Conservation (phyloP, 2,888 invertebrate genomes). For the Zeuzera pyrina region DNA sequence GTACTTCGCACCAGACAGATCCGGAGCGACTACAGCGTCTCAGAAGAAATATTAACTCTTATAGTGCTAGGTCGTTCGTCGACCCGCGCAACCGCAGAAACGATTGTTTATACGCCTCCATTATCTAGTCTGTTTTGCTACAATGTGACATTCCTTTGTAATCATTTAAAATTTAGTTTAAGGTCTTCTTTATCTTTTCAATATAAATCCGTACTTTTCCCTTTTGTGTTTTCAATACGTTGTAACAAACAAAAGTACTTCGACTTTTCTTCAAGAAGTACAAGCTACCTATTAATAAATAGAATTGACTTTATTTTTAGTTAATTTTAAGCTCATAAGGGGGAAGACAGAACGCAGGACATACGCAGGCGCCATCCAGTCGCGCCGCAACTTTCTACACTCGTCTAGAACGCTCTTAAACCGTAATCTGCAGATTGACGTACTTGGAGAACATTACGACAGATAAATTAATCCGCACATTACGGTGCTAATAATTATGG, state of each 20-base stretch:
- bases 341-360: conserved; percentile 69
- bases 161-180: conserved; percentile 63
- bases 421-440: conserved; percentile 70
- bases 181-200: conserved; percentile 31
- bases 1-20: too few relatives aligned
- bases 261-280: too few relatives aligned
- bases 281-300: too few relatives aligned
- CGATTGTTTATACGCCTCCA: conserved; percentile 60
- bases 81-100: conserved; percentile 52
- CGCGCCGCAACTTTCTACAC: conserved; percentile 72
- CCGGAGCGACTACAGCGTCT: not conserved
- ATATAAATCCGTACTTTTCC: too few relatives aligned
- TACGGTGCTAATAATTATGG: conserved; percentile 45
- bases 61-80: conserved; percentile 63
- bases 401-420: conserved; percentile 68
- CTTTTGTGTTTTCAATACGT: too few relatives aligned
- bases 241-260: too few relatives aligned
- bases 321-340: conserved; percentile 54
- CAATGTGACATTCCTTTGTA: conserved; percentile 69
- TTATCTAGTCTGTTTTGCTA: conserved; percentile 60
- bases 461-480: conserved; percentile 60
- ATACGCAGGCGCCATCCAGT: conserved; percentile 61
- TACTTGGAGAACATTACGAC: conserved; percentile 60
- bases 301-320: too few relatives aligned
- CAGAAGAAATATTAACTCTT: not conserved